These are phyloP conservation scores for Drosophila mayri DNA, from an alignment of 1,140 invertebrate genomes.

Conservation along the genomic window DNA sequence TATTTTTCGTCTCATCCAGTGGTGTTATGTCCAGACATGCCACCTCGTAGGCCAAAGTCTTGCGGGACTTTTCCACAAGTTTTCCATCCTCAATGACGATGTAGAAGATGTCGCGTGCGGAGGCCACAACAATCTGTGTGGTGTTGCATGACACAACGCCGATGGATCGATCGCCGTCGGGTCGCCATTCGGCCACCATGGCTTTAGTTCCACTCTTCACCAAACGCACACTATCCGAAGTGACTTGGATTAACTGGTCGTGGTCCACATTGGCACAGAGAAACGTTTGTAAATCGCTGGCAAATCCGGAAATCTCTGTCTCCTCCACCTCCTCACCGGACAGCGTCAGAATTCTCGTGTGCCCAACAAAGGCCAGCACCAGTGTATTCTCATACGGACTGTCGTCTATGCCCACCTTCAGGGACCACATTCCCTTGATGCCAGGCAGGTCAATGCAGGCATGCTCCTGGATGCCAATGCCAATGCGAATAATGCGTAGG, in stretches of 20 bases:
- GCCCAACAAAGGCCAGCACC: slow-evolving; percentile 97
- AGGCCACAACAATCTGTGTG: slow-evolving; percentile 94
- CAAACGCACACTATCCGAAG: slow-evolving; percentile 89
- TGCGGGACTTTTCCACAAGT: slow-evolving; percentile 87
- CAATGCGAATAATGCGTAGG: slow-evolving; percentile 97
- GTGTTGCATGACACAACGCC: slow-evolving; percentile 95
- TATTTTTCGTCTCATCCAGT: slow-evolving; percentile 87
- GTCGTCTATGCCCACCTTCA: slow-evolving; percentile 89
- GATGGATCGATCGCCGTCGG: slow-evolving; percentile 91
- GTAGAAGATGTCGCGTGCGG: slow-evolving; percentile 95
- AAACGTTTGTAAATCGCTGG: slow-evolving; percentile 96
- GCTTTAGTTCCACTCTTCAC: slow-evolving; percentile 89
- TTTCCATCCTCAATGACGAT: slow-evolving; percentile 91
- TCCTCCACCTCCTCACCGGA: slow-evolving; percentile 99
- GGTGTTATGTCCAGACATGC: slow-evolving; percentile 98
- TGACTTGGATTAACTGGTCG: slow-evolving; percentile 89
- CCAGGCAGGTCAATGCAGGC: slow-evolving; percentile 98
- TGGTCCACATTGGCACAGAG: slow-evolving; percentile 95
- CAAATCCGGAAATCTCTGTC: slow-evolving; percentile 96
- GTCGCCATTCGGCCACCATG: slow-evolving; percentile 92
- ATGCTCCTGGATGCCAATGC: slow-evolving; percentile 98
- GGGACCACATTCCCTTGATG: slow-evolving; percentile 98
- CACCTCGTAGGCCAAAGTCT: slow-evolving; percentile 89
- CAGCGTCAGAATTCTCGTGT: slow-evolving; percentile 94
- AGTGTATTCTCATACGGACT: slow-evolving; percentile 92